Evolutionary conservation across 2,888 invertebrate species (phyloP), one percentile per base, ranked within the genome.

Genomic region (Thelaira solivaga): DNA sequence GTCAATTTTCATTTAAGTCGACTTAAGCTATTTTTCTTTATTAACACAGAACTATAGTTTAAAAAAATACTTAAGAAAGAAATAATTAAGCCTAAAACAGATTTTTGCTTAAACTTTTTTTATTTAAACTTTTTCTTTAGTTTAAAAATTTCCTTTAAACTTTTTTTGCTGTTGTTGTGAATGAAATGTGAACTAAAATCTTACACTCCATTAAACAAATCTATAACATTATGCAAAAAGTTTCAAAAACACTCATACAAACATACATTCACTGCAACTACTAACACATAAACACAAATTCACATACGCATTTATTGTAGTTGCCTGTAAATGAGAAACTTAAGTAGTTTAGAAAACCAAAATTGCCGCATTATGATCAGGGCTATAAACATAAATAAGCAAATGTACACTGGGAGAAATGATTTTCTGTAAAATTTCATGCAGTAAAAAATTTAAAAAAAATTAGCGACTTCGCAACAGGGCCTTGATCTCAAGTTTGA

Each of bases 201-300:
- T 59, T 73, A 51, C 77, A 73, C 62, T 45, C 68, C 72, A 77
- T 77, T 77, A 57, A 55, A 57, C 77, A 73, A 64, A 59, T 68
- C 43, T 31, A 68, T 64, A 69, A 68, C n/a, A 77, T 68, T 77
- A 64, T 69, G 73, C 26, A 68, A 68, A 77, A 73, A 13, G 67
- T 73, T 64, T 36, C 51, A 29, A 65, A 39, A 53, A 29, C 8
- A 43, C 11, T 34, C n/a, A 7, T 2, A 36, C 7, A 4, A 8
- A 18, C n/a, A 24, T 10, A 24, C 22, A n/a, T 13, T 11, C 7
- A 55, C 22, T n/a, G n/a, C n/a, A n/a, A n/a, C n/a, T n/a, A n/a
- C n/a, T n/a, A n/a, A n/a, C n/a, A 26, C 11, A 11, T 11, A 43
- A 2, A 20, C n/a, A 26, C 11, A 11, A 10, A 22, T 31, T 0